Evolutionary conservation across 1,140 invertebrate species (phyloP), one percentile per base, ranked within the genome.

Genomic region (Bacillus rossius): DNA sequence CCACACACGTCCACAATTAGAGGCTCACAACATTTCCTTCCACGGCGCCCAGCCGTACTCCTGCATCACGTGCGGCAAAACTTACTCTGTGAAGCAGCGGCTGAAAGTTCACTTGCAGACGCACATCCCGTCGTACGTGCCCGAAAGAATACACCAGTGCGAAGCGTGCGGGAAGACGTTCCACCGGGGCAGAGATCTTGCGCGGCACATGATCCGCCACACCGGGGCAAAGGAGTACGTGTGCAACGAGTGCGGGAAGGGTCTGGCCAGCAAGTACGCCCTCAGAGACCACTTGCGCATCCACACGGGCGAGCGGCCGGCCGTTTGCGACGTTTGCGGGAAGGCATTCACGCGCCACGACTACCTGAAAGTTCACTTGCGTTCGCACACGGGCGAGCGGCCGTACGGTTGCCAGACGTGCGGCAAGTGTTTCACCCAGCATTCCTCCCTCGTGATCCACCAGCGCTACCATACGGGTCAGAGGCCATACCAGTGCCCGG

Each of bases 321-420:
- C 41, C 23, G n/a, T 37, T 3, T 63, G 59, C 48, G 25, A 61
- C n/a, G 22, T 50, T 16, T 63, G 61, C 47, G 59, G 55, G 29
- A 63, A 61, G 41, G 14, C 16, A 1, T 63, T 63, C 17, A 58
- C 29, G 14, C 23, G 29, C 8, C 4, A 22, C 16, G 43, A 58
- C 8, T 17, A 64, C 2, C 49, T 70, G 5, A 59, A 45, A 2
- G 50, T 53, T 3, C 69, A 70, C 56, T 16, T 63, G 10, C 51
- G 66, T 1, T 64, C 61, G 10, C 84, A 86, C 66, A 83, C 82
- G 1, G 86, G 88, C 0, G 84, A 87, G 59, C 81, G 79, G 62
- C 88, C 86, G 1, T 87, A 88, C 65, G 78, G 82, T 37, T 89
- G 87, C 67, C 79, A 78, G 38, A 73, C 77, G 55, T 89, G 87